Percentiles rank a stretch among this genome's conserved stretches.
Conservation (phyloP, 2,888 invertebrate genomes). For the Glyphotaelius pellucidus region DNA sequence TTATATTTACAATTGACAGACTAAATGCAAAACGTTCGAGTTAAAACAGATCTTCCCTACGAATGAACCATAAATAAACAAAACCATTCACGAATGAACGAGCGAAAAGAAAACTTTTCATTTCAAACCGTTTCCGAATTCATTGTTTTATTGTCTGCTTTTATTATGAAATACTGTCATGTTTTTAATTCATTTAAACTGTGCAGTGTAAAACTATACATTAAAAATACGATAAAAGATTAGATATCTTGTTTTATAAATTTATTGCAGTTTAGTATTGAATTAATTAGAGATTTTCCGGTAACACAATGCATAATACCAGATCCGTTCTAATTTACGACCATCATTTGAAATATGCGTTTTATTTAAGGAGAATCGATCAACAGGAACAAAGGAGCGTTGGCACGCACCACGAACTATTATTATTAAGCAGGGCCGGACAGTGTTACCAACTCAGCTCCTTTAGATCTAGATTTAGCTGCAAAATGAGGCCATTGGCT, state of each 20-base stretch:
- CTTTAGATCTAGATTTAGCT: too few relatives aligned
- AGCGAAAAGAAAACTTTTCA: too few relatives aligned
- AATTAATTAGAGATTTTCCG: neutral
- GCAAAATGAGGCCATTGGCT: too few relatives aligned
- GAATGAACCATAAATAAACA: too few relatives aligned
- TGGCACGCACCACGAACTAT: neutral
- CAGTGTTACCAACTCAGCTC: too few relatives aligned
- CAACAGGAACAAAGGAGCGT: neutral
- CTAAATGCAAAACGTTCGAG: too few relatives aligned
- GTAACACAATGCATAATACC: neutral
- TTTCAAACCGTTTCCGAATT: too few relatives aligned
- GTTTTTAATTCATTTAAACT: neutral
- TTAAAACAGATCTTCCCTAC: too few relatives aligned
- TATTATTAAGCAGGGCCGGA: neutral
- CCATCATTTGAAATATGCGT: neutral
- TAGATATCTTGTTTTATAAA: neutral
- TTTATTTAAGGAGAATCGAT: neutral
- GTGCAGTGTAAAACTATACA: neutral
- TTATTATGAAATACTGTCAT: too few relatives aligned
- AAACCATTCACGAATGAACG: too few relatives aligned
- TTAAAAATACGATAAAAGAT: neutral
- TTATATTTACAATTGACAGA: too few relatives aligned
- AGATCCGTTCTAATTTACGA: neutral
- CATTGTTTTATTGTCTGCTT: too few relatives aligned
- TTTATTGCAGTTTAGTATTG: neutral